Conservation (phyloP, 2,797 vertebrate genomes). For the Eutrigla gurnardus region DNA sequence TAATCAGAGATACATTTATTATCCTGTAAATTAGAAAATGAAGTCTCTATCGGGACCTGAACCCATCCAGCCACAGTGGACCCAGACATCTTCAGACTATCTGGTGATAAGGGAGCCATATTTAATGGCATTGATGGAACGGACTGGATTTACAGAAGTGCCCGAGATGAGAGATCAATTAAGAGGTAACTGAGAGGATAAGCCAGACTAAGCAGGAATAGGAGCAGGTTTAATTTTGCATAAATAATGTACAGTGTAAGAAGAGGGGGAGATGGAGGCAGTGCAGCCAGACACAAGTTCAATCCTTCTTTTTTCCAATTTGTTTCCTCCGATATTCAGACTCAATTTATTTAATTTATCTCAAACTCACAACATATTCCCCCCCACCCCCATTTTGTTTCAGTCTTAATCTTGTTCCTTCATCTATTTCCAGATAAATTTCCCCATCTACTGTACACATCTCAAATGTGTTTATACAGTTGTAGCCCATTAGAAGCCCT, state of each 20-base stretch:
- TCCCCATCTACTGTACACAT: conserved; percentile 29
- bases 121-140: conserved; percentile 69
- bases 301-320: conserved; percentile 34
- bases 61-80: conserved; percentile 23
- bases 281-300: conserved; percentile 19
- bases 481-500: conserved; percentile 45
- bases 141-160: conserved; percentile 79
- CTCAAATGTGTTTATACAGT: conserved; percentile 51
- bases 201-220: conserved; percentile 79
- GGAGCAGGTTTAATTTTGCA: conserved; percentile 82
- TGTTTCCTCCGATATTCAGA: conserved; percentile 44
- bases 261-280: conserved; percentile 29
- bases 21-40: conserved; percentile 42
- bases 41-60: conserved; percentile 31
- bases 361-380: conserved; percentile 10
- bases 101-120: conserved; percentile 63
- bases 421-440: conserved; percentile 42
- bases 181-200: conserved; percentile 77
- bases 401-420: conserved; percentile 27
- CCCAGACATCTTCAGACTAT: conserved; percentile 49
- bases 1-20: conserved; percentile 31
- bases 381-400: background rate
- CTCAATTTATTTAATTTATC: conserved; percentile 35
- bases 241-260: conserved; percentile 81
- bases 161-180: conserved; percentile 81